Conservation (phyloP, 2,797 vertebrate species). For the Sphenopsis melanotis region DNA sequence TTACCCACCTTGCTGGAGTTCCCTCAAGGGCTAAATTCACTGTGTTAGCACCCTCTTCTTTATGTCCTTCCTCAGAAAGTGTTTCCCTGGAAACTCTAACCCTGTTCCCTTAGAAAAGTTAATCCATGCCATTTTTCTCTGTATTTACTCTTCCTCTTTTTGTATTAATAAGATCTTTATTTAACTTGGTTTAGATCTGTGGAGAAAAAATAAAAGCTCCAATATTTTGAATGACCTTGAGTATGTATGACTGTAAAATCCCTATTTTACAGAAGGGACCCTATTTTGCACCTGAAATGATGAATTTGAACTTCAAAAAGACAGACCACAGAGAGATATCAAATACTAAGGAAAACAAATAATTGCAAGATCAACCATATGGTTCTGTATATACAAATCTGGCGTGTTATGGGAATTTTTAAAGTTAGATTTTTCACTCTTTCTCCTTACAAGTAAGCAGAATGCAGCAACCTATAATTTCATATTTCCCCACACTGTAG, state of each 20-base stretch:
- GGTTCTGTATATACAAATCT: neutral
- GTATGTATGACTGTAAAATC: neutral
- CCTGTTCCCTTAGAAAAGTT: neutral
- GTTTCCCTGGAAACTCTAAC: neutral
- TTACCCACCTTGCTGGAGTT: neutral
- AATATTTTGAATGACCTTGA: neutral
- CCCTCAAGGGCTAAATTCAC: neutral
- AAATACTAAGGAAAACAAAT: neutral
- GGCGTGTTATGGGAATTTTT: neutral
- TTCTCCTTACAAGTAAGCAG: neutral
- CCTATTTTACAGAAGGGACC: neutral
- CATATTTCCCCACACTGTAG: neutral
- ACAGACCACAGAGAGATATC: neutral
- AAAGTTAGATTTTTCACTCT: neutral
- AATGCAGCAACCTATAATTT: neutral
- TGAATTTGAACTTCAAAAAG: neutral
- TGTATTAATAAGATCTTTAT: neutral
- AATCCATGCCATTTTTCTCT: neutral
- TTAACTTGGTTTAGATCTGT: neutral
- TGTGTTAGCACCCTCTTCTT: neutral
- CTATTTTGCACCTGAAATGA: neutral
- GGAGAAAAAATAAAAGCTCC: neutral
- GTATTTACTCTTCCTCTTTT: neutral
- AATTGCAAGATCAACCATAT: neutral
- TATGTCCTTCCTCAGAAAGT: neutral